Evolutionary conservation across 2,113 vertebrate genomes (phyloP).

Genomic region (Diadophis punctatus): DNA sequence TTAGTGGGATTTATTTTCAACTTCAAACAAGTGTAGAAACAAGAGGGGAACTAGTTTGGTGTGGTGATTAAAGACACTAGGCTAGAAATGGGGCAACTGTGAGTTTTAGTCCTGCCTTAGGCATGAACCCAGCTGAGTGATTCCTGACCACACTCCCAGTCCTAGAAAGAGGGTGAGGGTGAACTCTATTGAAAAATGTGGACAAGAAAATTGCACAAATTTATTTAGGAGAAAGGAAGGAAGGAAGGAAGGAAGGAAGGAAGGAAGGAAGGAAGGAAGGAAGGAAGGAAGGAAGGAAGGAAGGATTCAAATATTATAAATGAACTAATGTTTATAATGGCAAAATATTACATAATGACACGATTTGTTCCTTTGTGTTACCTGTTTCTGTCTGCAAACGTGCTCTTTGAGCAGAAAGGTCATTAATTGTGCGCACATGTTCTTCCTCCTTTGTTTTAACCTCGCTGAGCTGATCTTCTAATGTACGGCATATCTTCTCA

Average conservation of each 20-base stretch:
- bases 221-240: background rate
- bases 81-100: background rate
- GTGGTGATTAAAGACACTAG: background rate
- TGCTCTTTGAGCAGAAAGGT: constrained; percentile 67
- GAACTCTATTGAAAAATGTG: background rate
- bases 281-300: too few relatives aligned
- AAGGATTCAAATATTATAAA: background rate
- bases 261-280: too few relatives aligned
- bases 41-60: background rate
- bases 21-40: background rate
- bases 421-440: constrained; percentile 75
- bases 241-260: too few relatives aligned
- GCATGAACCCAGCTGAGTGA: background rate
- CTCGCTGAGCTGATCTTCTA: constrained; percentile 81
- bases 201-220: background rate
- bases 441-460: constrained; percentile 79
- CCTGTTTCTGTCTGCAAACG: constrained; percentile 66
- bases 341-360: background rate
- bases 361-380: constrained; percentile 2
- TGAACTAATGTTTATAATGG: background rate
- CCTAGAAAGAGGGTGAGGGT: background rate
- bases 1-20: background rate
- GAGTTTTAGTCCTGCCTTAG: background rate
- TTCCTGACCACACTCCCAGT: background rate
- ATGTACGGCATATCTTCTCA: constrained; percentile 75